phyloP scores from a whole-genome alignment of 1,140 invertebrate genomes.

The Drosophila tani region DNA sequence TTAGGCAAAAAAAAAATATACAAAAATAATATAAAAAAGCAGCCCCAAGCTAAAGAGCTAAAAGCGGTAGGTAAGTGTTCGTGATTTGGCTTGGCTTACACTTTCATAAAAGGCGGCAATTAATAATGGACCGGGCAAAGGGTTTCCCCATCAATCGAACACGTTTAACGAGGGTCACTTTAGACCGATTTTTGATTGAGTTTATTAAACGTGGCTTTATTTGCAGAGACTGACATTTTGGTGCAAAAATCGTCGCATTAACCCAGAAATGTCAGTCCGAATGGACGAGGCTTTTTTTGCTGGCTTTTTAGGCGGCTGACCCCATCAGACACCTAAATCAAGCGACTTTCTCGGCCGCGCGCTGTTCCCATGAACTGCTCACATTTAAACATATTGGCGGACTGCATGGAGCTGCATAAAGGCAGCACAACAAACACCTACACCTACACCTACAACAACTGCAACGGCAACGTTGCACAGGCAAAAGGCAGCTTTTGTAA shows the following conservation, averaged over 20 bases:
- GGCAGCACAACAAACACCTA: conserved; percentile 35
- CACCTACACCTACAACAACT: conserved; percentile 13
- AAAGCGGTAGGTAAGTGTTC: conserved; percentile 33
- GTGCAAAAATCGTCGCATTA: conserved; percentile 63
- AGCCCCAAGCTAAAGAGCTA: conserved; percentile 9
- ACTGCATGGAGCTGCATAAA: conserved; percentile 34
- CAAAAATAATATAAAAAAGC: conserved; percentile 1
- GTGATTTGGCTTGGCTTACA: conserved; percentile 48
- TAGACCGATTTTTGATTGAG: conserved; percentile 61
- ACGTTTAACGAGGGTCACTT: conserved; percentile 62
- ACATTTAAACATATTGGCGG: conserved; percentile 76
- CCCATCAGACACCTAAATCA: conserved; percentile 47
- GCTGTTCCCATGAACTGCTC: conserved; percentile 79
- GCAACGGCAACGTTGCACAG: conserved; percentile 1
- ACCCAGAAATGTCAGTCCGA: conserved; percentile 72
- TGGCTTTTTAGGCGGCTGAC: conserved; percentile 54
- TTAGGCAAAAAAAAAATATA: background rate
- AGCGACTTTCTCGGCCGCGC: conserved; percentile 64
- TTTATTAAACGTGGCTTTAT: conserved; percentile 76
- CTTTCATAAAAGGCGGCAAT: conserved; percentile 69
- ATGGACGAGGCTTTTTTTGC: conserved; percentile 38
- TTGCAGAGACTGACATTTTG: conserved; percentile 54
- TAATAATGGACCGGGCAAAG: conserved; percentile 54
- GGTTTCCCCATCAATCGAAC: conserved; percentile 34
- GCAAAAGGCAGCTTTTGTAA: conserved; percentile 39